phyloP scores from a whole-genome alignment of 2,113 vertebrate genomes.

The Noturus placidus region DNA sequence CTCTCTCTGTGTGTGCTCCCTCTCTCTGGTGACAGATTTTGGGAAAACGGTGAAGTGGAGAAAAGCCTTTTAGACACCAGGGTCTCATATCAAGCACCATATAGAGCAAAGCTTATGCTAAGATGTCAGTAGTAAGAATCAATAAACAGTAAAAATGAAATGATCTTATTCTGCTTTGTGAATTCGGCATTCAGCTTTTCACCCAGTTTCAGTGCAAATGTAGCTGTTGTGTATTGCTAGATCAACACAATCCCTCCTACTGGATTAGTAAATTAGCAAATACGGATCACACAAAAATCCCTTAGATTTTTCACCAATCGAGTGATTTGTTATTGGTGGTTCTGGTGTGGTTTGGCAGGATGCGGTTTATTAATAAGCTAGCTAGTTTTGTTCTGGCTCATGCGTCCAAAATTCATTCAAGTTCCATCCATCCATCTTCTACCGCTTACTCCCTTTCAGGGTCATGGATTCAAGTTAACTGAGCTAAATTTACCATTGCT shows the following conservation, averaged over 20 bases:
- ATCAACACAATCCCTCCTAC: not conserved
- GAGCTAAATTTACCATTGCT: too few species aligned
- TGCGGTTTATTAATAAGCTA: not conserved
- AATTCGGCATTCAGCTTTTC: not conserved
- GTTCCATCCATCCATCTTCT: too few species aligned
- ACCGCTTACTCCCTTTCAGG: too few species aligned
- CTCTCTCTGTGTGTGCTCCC: not conserved
- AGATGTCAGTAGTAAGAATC: not conserved
- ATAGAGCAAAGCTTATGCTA: not conserved
- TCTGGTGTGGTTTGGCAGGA: not conserved
- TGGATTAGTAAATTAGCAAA: not conserved
- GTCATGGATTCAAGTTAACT: not conserved
- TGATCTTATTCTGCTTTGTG: not conserved
- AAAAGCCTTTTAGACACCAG: constrained; percentile 8
- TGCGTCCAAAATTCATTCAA: not conserved
- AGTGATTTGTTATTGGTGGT: not conserved
- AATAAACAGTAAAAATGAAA: not conserved
- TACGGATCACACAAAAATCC: not conserved
- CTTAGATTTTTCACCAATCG: not conserved
- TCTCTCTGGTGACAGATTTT: not conserved
- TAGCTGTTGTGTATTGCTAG: not conserved
- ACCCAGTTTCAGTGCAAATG: not conserved
- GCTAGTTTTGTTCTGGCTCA: not conserved
- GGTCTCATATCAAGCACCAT: not conserved
- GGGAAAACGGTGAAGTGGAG: not conserved